These are phyloP conservation scores for Camelus bactrianus DNA, from an alignment of 2,113 vertebrate genomes.

Conservation along the genomic window DNA sequence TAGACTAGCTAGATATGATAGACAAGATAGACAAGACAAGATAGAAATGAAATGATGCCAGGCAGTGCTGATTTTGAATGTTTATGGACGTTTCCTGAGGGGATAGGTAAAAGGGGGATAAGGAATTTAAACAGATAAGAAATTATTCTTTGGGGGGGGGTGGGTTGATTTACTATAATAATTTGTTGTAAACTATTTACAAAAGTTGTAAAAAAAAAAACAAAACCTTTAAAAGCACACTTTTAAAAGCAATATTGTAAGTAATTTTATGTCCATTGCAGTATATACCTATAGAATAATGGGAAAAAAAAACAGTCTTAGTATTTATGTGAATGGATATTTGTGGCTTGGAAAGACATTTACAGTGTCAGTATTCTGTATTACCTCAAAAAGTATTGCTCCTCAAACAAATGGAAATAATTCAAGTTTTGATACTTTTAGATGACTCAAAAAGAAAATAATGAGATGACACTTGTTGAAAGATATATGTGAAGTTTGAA, in stretches of 20 bases:
- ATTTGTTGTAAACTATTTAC: conserved; percentile 19
- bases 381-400: conserved; percentile 41
- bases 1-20: neutral
- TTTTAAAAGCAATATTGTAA: conserved; percentile 21
- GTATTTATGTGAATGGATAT: neutral
- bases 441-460: neutral
- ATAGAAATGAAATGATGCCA: neutral
- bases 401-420: neutral
- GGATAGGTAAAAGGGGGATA: neutral
- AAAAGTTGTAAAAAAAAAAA: neutral
- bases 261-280: neutral
- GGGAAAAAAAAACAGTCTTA: neutral
- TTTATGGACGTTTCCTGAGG: conserved; percentile 28
- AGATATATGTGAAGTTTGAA: conserved; percentile 35
- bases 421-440: neutral
- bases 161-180: neutral
- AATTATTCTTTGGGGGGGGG: neutral
- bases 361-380: neutral
- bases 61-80: neutral
- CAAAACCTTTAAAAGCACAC: neutral
- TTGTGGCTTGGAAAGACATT: conserved; percentile 44
- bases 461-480: neutral
- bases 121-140: neutral
- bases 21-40: too few relatives aligned
- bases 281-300: neutral